Percentiles rank a stretch among this genome's conserved stretches.
Conservation (phyloP, 2,797 vertebrate genomes). For the Anabas testudineus region DNA sequence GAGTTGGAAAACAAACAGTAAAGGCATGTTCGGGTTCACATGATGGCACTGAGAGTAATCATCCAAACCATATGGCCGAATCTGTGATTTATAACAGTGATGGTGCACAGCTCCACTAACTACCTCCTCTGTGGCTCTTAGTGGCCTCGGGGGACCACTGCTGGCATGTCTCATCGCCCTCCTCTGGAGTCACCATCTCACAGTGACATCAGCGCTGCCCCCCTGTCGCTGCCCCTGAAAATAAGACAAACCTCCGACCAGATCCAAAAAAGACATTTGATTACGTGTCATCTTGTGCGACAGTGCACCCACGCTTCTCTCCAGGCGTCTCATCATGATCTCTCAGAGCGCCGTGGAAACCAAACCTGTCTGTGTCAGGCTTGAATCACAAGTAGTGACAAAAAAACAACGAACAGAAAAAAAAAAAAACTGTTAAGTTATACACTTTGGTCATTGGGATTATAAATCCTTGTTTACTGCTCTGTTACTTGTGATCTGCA, state of each 20-base stretch:
- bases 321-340: constrained; percentile 61
- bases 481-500: constrained; percentile 51
- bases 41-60: constrained; percentile 67
- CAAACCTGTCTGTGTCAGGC: constrained; percentile 55
- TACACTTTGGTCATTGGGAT: constrained; percentile 61
- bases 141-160: constrained; percentile 26
- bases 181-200: constrained; percentile 48
- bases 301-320: constrained; percentile 65
- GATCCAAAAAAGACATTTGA: constrained; percentile 51
- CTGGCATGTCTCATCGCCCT: constrained; percentile 35
- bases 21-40: constrained; percentile 42
- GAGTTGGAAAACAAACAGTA: constrained; percentile 54
- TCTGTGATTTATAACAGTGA: constrained; percentile 68
- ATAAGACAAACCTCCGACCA: constrained; percentile 49
- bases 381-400: constrained; percentile 48
- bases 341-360: constrained; percentile 54
- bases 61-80: constrained; percentile 42
- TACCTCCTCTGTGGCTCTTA: constrained; percentile 40
- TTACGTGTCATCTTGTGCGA: constrained; percentile 60
- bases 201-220: constrained; percentile 53
- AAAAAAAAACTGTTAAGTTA: constrained; percentile 39
- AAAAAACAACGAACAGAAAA: constrained; percentile 16
- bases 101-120: constrained; percentile 51
- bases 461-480: constrained; percentile 56
- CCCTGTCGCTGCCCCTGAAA: constrained; percentile 27